Base-by-base conservation (phyloP, 2,797 vertebrate genomes). In the Tapirus indicus region DNA sequence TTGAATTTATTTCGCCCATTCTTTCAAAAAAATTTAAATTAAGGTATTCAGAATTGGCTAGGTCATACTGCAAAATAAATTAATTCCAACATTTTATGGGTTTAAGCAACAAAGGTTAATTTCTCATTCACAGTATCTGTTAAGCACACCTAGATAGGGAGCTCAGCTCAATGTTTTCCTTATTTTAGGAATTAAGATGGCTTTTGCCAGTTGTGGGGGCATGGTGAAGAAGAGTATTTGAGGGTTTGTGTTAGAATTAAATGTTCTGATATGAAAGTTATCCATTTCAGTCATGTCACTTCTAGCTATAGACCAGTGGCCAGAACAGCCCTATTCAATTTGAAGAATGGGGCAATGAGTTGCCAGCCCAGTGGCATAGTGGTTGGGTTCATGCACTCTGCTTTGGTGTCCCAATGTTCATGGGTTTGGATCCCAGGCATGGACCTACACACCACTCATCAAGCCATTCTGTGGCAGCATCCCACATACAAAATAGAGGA, bases 31-130 rank as follows among this genome's bases (percentile, higher is more conserved):
- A 6, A 1, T 38, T 52, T 64, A 49, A 69, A 32, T 41, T n/a
- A 20, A 21, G 7, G 2, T 25, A 72, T 68, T 95, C 49, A 75
- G 44, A 95, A 86, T 7, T 82, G 27, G 32, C n/a, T 62, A 29
- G 5, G 2, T 49, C 82, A 35, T 79, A 6, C 77, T 79, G 10
- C 11, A 69, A 75, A 64, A 56, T 60, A 87, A 92, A 18, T 66
- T 32, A 77, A 64, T 0, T 3, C 32, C 20, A 71, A 62, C 41
- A 80, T 56, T 62, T 80, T 77, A n/a, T 75, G 13, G 56, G 47
- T 87, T 75, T 74, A 93, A 77, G 16, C 35, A 86, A 32, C 58
- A 90, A 68, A 41, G 58, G 2, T 74, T 27, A 32, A 60, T 66
- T 95, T 94, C 75, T 95, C 13, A 71, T 71, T 29, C 54, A 35